Evolutionary conservation across 2,888 invertebrate species (phyloP).

Genomic region (Athrips mouffetella): DNA sequence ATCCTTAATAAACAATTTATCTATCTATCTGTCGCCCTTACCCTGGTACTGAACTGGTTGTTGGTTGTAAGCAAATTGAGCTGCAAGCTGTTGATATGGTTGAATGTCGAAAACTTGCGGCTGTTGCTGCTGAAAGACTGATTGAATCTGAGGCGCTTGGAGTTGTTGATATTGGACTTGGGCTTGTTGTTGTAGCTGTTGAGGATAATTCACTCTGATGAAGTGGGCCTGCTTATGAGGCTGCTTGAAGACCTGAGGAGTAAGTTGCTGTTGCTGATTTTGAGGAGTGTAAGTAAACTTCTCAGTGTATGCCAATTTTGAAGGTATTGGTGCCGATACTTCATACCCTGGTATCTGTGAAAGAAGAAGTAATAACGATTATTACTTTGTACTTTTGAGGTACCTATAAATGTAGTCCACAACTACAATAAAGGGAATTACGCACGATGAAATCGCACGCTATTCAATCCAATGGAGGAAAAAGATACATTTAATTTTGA

Average conservation of each 20-base stretch:
- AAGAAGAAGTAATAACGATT: background rate
- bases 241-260: slow-evolving; percentile 14
- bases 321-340: slow-evolving; percentile 53
- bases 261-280: slow-evolving; percentile 28
- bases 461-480: too few species aligned
- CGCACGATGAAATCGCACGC: too few species aligned
- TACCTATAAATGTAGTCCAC: too few species aligned
- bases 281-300: slow-evolving; percentile 38
- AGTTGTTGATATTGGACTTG: slow-evolving; percentile 11
- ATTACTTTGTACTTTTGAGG: too few species aligned
- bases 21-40: too few species aligned
- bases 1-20: too few species aligned
- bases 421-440: too few species aligned
- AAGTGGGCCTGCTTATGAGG: slow-evolving; percentile 8
- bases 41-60: slow-evolving; percentile 10
- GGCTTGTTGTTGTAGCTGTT: slow-evolving; percentile 21
- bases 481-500: too few species aligned
- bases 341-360: slow-evolving; percentile 57
- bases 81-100: slow-evolving; percentile 1
- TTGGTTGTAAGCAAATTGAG: background rate
- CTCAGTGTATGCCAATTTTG: slow-evolving; percentile 57
- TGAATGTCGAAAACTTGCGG: slow-evolving; percentile 4
- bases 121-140: background rate
- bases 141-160: background rate
- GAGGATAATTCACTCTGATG: background rate